Base-by-base conservation (phyloP, 2,797 vertebrate species). In the Mareca penelope region DNA sequence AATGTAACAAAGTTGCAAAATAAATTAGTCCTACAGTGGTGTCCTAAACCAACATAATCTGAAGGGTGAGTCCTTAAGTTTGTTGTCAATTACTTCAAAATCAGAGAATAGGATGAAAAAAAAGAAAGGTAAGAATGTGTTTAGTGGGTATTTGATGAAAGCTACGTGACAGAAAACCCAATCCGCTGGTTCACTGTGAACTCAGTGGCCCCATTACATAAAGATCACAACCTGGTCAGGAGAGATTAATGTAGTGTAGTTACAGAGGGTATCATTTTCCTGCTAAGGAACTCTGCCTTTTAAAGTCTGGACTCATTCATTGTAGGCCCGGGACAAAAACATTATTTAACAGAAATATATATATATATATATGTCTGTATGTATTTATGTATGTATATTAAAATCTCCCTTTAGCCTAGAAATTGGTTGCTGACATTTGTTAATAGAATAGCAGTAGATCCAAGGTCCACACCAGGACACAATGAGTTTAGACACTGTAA, bases 391-490 rank as follows among this genome's bases (percentile, higher is more conserved):
- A 48, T 46, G 21, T 48, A 23, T 48, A 48, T 48, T 46, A 46
- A 48, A 7, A 44, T 15, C 18, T 67, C n/a, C 40, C 9, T 85
- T 70, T 77, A 42, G 28, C n/a, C 12, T 67, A 46, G 28, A 56
- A 71, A 53, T 19, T 12, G 18, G 28, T 77, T 1, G 0, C 18
- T 64, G 0, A 26, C 7, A 15, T n/a, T 63, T 65, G 17, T n/a
- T 71, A 12, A 35, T 23, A 56, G 46, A 37, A 37, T 23, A 19
- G 5, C 35, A 37, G 9, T 19, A 33, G 39, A 59, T 28, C 12
- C 9, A 7, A 31, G 18, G 37, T 59, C 69, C 64, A 92, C 55
- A 70, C 35, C 44, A 61, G 40, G 37, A 70, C 29, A 10, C 11
- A 28, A 1, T 9, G 18, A 48, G 9, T 61, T 65, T 33, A 68